phyloP scores from a whole-genome alignment of 2,888 invertebrate genomes.

The Drosophila hawaiiensis region DNA sequence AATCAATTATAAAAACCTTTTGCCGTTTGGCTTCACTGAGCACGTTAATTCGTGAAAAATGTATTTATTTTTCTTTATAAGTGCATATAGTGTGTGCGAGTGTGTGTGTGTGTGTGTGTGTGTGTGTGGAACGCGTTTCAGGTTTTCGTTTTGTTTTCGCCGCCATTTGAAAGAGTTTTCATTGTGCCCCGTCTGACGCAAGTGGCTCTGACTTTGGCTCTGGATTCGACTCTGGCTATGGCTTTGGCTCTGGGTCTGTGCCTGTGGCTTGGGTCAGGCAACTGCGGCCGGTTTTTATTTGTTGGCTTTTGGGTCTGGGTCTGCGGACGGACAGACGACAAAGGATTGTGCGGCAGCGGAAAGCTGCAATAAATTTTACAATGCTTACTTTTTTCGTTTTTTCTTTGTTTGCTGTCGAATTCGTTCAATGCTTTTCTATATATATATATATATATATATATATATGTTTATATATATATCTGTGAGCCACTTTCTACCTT shows the following conservation, averaged over 20 bases:
- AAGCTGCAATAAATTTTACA: conserved; percentile 76
- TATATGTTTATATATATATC: conserved; percentile 2
- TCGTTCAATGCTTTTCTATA: conserved; percentile 70
- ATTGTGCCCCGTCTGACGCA: conserved; percentile 63
- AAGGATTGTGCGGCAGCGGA: conserved; percentile 72
- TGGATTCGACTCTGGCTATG: conserved; percentile 29
- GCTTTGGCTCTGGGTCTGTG: not conserved
- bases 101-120: not conserved
- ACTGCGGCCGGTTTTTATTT: not conserved
- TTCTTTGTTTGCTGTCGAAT: conserved; percentile 60
- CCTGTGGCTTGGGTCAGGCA: conserved; percentile 4
- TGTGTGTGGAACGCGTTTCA: conserved; percentile 26
- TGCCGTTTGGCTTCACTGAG: conserved; percentile 70
- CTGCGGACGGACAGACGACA: conserved; percentile 35
- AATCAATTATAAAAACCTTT: conserved; percentile 78
- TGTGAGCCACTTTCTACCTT: conserved; percentile 53
- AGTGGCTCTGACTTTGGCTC: conserved; percentile 55
- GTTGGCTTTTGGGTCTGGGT: conserved; percentile 38
- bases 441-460: conserved; percentile 2
- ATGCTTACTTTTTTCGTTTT: conserved; percentile 17
- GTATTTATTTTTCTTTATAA: conserved; percentile 58
- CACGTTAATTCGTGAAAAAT: conserved; percentile 79
- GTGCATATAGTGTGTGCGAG: conserved; percentile 5
- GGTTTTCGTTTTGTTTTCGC: conserved; percentile 44
- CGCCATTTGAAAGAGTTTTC: conserved; percentile 75